These are phyloP conservation scores for Drosophila ercepeae DNA, from an alignment of 1,140 invertebrate genomes.

Conservation along the genomic window DNA sequence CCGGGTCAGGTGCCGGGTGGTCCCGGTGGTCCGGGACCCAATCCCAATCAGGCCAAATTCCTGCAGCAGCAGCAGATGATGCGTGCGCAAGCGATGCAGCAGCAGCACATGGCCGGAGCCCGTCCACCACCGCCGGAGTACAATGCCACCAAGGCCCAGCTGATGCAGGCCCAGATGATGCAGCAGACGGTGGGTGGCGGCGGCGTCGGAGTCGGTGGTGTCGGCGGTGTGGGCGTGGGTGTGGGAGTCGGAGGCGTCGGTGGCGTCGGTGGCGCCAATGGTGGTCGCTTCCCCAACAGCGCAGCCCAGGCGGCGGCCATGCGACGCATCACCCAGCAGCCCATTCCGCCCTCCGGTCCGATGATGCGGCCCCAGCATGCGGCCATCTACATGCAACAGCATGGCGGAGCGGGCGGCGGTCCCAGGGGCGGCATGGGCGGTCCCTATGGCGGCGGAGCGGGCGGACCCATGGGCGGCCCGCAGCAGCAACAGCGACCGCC, in stretches of 20 bases:
- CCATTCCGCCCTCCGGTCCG: slow-evolving; percentile 88
- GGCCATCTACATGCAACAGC: slow-evolving; percentile 84
- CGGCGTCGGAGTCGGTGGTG: slow-evolving; percentile 83
- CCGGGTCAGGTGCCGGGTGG: neutral
- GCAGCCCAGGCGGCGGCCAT: slow-evolving; percentile 85
- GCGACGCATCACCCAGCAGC: slow-evolving; percentile 87
- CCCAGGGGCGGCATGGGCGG: slow-evolving; percentile 84
- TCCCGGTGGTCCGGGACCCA: slow-evolving; percentile 74
- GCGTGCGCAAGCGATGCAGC: slow-evolving; percentile 84
- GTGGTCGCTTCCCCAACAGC: slow-evolving; percentile 83
- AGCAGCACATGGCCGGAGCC: slow-evolving; percentile 84
- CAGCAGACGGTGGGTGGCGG: slow-evolving; percentile 84
- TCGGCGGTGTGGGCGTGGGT: slow-evolving; percentile 85
- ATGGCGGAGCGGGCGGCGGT: slow-evolving; percentile 73
- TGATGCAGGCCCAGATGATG: slow-evolving; percentile 85
- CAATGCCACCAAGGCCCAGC: slow-evolving; percentile 87
- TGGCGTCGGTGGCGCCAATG: slow-evolving; percentile 67
- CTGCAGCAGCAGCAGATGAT: slow-evolving; percentile 85
- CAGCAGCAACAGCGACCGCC: slow-evolving; percentile 83
- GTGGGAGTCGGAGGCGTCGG: slow-evolving; percentile 80
- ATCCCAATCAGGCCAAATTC: slow-evolving; percentile 87
- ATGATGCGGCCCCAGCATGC: slow-evolving; percentile 88
- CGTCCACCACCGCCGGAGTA: slow-evolving; percentile 91
- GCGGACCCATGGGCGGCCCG: slow-evolving; percentile 73
- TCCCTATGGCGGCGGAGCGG: slow-evolving; percentile 72